Base-by-base conservation (phyloP, 1,140 invertebrate genomes). In the Zaprionus taronus region DNA sequence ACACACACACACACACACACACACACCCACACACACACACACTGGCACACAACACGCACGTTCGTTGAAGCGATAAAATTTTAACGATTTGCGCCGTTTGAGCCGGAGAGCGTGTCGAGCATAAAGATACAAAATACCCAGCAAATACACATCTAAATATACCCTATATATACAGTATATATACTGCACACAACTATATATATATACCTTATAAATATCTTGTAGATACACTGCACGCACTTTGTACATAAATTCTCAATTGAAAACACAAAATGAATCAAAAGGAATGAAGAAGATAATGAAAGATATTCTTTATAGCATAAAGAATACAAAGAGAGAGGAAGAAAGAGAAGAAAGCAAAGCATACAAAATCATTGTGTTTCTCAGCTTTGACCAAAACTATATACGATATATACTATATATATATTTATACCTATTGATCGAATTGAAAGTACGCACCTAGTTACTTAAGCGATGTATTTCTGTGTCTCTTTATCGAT, bases 41-140 rank as follows among this genome's bases (percentile, higher is more conserved):
- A 55, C 38, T 38, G 11, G 63, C 36, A 44, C 47, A 75, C 55
- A 63, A 58, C 77, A 87, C 83, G 83, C 79, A 81, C 80, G 75
- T 61, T 74, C 80, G 71, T 47, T 70, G 72, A 80, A 72, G 84
- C 84, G 84, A 89, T 89, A 89, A 89, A 90, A 89, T 84, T 89
- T 89, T 89, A 89, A 89, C 84, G 84, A 89, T 89, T 89, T 90
- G 85, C 84, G 83, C 77, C 80, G 83, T 58, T 85, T 87, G 76
- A 75, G 72, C 68, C 38, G 74, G 69, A 65, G 83, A 89, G 84
- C 84, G 84, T 89, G 84, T 89, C 84, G 71, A 61, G 84, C 84
- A 89, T 89, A 89, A 90, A 89, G 81, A 89, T 90, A 84, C 79
- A 89, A 85, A 85, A 81, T 77, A 74, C 5, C 14, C 24, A 56